phyloP scores from a whole-genome alignment of 2,113 vertebrate genomes.

The Peromyscus maniculatus region DNA sequence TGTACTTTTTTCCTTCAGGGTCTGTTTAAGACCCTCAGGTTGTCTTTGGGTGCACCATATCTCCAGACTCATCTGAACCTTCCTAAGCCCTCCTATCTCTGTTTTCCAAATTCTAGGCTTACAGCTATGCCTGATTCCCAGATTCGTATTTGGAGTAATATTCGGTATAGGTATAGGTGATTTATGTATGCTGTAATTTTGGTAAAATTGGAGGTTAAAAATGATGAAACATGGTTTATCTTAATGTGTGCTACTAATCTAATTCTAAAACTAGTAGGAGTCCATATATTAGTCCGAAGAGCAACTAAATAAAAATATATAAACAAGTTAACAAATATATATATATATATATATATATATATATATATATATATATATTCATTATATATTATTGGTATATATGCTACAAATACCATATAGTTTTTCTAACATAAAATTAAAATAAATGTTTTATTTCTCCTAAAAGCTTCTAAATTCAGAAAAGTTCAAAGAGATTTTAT shows the following conservation, averaged over 20 bases:
- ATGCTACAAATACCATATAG: background rate
- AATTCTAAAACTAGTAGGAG: background rate
- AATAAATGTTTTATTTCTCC: slow-evolving; percentile 28
- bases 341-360: no score
- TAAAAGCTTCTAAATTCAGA: slow-evolving; percentile 56
- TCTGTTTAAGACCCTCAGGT: background rate
- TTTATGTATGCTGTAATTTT: slow-evolving; percentile 11
- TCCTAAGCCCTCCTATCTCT: background rate
- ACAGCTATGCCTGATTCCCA: background rate
- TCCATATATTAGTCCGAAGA: background rate
- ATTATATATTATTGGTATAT: background rate
- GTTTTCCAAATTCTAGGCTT: background rate
- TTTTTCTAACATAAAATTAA: background rate
- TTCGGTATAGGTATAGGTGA: background rate
- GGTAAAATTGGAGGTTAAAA: slow-evolving; percentile 33
- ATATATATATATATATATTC: background rate
- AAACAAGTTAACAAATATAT: background rate
- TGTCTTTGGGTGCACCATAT: background rate
- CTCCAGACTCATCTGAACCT: background rate
- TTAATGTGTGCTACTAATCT: slow-evolving; percentile 20
- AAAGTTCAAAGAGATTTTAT: slow-evolving; percentile 62
- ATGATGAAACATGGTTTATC: slow-evolving; percentile 4
- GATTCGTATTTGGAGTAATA: slow-evolving; percentile 31
- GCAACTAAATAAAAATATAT: slow-evolving; percentile 28
- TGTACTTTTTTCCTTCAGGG: background rate